Conservation (phyloP, 2,888 invertebrate genomes). For the Hydriomena furcata region DNA sequence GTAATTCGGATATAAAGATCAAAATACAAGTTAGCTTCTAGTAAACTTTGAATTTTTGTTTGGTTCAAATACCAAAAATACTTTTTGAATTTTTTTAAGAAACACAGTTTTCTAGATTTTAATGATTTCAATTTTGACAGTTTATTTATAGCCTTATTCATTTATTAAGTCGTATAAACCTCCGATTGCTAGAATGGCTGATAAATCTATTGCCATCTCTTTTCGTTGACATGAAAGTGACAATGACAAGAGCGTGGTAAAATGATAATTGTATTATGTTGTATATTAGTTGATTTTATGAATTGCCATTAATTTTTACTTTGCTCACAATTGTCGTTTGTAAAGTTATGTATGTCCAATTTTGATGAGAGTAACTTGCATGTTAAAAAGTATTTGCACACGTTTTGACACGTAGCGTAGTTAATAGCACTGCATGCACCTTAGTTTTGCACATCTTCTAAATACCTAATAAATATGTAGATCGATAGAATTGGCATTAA, state of each 20-base stretch:
- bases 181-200: too few relatives aligned
- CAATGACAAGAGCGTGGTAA: too few relatives aligned
- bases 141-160: neutral
- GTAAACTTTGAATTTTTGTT: neutral
- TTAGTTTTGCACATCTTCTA: constrained; percentile 49
- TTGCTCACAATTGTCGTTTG: constrained; percentile 5
- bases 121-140: neutral
- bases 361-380: constrained; percentile 23
- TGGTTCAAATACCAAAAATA: neutral
- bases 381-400: constrained; percentile 49
- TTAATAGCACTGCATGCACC: constrained; percentile 66
- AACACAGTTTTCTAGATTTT: neutral
- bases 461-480: constrained; percentile 36
- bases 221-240: too few relatives aligned
- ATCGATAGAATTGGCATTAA: constrained; percentile 34
- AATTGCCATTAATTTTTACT: constrained; percentile 1
- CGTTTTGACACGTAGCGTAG: constrained; percentile 58
- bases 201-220: too few relatives aligned
- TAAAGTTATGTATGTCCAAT: constrained; percentile 6
- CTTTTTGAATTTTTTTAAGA: neutral
- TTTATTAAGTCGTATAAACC: too few relatives aligned
- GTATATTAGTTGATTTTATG: constrained; percentile 9
- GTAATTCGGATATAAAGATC: constrained; percentile 47
- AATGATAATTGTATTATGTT: neutral
- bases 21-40: constrained; percentile 4